Conservation (phyloP, 2,888 invertebrate species). For the Cerastis leucographa region DNA sequence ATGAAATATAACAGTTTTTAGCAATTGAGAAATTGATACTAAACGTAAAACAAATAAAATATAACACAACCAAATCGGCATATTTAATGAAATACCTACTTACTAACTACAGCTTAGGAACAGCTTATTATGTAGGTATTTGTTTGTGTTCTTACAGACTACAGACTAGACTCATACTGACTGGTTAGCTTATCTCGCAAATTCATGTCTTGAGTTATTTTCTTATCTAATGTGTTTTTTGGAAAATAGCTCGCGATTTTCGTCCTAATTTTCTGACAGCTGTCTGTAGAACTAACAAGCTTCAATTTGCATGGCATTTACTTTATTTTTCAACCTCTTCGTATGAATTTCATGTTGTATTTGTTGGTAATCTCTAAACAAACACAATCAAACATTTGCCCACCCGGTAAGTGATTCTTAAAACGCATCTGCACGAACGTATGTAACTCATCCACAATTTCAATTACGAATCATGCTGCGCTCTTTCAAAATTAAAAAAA, state of each 20-base stretch:
- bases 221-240: not conserved
- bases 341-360: not conserved
- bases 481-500: slow-evolving; percentile 55
- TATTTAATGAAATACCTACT: too few species aligned
- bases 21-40: too few species aligned
- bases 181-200: not conserved
- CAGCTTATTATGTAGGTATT: too few species aligned
- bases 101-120: too few species aligned
- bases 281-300: not conserved
- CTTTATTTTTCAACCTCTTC: not conserved
- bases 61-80: too few species aligned
- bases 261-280: not conserved
- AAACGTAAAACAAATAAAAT: too few species aligned
- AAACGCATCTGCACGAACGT: slow-evolving; percentile 27
- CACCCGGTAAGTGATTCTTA: slow-evolving; percentile 37
- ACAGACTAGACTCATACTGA: not conserved
- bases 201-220: not conserved
- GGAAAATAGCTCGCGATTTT: not conserved
- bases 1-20: too few species aligned
- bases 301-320: not conserved
- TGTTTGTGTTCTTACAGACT: too few species aligned
- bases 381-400: slow-evolving; percentile 11
- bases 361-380: slow-evolving; percentile 22
- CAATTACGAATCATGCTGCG: slow-evolving; percentile 43
- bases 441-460: slow-evolving; percentile 42